phyloP scores from a whole-genome alignment of 2,797 vertebrate species.

The Sus cebifrons region DNA sequence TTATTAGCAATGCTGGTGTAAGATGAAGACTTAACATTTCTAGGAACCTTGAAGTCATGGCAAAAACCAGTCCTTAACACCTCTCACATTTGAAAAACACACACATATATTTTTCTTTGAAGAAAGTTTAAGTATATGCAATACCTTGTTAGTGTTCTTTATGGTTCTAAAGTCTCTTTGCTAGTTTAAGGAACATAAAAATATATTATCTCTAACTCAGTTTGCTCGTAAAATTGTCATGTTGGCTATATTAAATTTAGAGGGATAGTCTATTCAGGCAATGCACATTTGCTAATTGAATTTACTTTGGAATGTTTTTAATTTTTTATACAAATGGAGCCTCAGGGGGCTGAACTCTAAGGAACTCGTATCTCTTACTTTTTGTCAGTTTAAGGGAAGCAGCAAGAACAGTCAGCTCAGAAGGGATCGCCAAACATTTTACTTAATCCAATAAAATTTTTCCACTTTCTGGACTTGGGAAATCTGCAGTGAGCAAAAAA shows the following conservation, averaged over 20 bases:
- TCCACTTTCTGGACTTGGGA: not conserved
- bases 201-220: slow-evolving; percentile 83
- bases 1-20: slow-evolving; percentile 3
- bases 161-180: slow-evolving; percentile 75
- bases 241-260: slow-evolving; percentile 83
- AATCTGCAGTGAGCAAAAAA: not conserved
- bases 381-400: slow-evolving; percentile 54
- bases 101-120: slow-evolving; percentile 6
- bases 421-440: slow-evolving; percentile 40
- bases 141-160: slow-evolving; percentile 80
- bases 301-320: slow-evolving; percentile 86
- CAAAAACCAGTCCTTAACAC: not conserved
- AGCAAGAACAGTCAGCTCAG: not conserved
- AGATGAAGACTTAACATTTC: slow-evolving; percentile 24
- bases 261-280: slow-evolving; percentile 81
- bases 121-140: slow-evolving; percentile 76
- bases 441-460: slow-evolving; percentile 44
- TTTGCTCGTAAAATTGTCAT: slow-evolving; percentile 84
- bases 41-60: slow-evolving; percentile 24
- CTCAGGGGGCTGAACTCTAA: slow-evolving; percentile 73
- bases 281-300: slow-evolving; percentile 84
- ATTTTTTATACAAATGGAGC: slow-evolving; percentile 85
- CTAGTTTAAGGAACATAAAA: slow-evolving; percentile 84
- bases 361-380: slow-evolving; percentile 62
- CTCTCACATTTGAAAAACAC: slow-evolving; percentile 53